These are phyloP conservation scores for Willowsia nigromaculata DNA, from an alignment of 2,888 invertebrate species.

Conservation along the genomic window DNA sequence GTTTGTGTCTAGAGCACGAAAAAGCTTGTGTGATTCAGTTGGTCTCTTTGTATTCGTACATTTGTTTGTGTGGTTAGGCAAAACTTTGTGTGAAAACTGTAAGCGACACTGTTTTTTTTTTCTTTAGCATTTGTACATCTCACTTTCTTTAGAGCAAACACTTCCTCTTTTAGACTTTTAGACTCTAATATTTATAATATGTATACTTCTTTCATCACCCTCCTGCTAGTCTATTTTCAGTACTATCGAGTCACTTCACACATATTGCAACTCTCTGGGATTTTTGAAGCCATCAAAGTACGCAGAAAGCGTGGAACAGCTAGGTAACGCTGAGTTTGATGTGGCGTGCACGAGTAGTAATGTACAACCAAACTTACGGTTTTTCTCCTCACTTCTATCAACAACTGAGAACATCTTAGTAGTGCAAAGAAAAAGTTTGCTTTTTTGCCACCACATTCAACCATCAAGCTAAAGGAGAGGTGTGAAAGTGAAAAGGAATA, in stretches of 20 bases:
- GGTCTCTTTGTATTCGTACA: neutral
- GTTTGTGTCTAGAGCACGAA: neutral
- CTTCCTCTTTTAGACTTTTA: too few species aligned
- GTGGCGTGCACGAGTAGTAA: neutral
- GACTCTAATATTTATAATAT: too few species aligned
- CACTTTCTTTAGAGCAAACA: too few species aligned
- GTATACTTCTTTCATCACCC: neutral
- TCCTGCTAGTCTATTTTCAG: neutral
- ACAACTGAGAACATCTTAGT: neutral
- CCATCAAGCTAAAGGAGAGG: neutral
- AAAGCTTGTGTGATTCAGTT: neutral
- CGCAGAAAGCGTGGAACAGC: neutral
- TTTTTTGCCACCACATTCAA: neutral
- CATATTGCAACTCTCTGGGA: neutral
- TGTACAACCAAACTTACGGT: neutral
- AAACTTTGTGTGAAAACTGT: neutral
- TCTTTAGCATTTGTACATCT: neutral
- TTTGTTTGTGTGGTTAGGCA: neutral
- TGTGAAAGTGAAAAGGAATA: slow-evolving; percentile 29
- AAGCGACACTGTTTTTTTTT: neutral
- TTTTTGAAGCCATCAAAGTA: slow-evolving; percentile 28
- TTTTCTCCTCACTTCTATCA: slow-evolving; percentile 12
- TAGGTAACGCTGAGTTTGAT: neutral
- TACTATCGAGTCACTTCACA: neutral
- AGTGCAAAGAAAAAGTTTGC: neutral